Conservation (phyloP, 53 echinoderm and acorn worm species). For the Henricia sp. region DNA sequence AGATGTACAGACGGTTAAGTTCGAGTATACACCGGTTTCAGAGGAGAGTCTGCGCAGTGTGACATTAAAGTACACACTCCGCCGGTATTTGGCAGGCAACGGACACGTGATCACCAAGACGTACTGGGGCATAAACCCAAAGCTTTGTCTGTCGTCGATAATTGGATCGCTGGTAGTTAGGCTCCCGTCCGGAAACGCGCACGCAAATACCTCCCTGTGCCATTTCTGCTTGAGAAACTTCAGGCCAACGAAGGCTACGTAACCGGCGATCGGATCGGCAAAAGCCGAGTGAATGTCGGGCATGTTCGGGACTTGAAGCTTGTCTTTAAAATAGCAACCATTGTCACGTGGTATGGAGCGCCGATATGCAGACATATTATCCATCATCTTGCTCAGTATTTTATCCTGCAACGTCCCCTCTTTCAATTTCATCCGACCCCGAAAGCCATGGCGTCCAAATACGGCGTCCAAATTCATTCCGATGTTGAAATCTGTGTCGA, state of each 20-base stretch:
- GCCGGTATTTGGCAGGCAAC: conserved; percentile 38
- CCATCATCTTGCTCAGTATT: background rate
- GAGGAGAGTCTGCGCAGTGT: conserved; percentile 52
- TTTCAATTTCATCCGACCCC: background rate
- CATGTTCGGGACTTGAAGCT: conserved; percentile 26
- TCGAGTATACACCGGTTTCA: conserved; percentile 52
- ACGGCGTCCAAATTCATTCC: conserved; percentile 35
- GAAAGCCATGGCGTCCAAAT: background rate
- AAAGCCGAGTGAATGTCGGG: conserved; percentile 66
- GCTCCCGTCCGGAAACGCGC: conserved; percentile 49
- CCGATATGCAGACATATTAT: conserved; percentile 32
- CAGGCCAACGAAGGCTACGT: conserved; percentile 57
- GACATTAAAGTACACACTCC: conserved; percentile 32
- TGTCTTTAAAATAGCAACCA: conserved; percentile 54
- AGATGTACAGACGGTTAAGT: conserved; percentile 72
- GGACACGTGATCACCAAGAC: conserved; percentile 73
- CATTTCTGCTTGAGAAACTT: conserved; percentile 45
- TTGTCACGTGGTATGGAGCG: conserved; percentile 53
- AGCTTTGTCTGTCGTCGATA: conserved; percentile 67
- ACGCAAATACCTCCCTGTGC: conserved; percentile 30
- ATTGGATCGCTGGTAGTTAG: conserved; percentile 38
- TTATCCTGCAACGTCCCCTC: background rate
- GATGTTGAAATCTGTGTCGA: conserved; percentile 29
- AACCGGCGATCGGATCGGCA: conserved; percentile 54
- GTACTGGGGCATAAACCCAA: conserved; percentile 76